Percentiles rank a stretch among this genome's conserved stretches.
phyloP scores from a whole-genome alignment of 2,113 vertebrate species.

The Laterallus jamaicensis region DNA sequence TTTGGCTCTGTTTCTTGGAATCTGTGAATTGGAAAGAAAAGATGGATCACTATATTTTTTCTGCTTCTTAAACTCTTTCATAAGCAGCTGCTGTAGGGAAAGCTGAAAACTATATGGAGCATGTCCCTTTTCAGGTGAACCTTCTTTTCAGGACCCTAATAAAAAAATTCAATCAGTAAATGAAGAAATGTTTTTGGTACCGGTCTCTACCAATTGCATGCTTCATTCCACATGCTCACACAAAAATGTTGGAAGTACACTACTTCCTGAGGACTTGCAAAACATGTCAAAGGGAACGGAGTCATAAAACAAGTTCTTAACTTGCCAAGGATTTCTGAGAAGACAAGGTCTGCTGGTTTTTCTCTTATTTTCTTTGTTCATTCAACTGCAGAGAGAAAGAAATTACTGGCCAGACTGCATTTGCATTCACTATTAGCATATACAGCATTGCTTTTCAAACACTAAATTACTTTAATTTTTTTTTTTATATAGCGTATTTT shows the following conservation, averaged over 20 bases:
- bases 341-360: background rate
- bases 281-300: background rate
- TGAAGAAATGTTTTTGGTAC: background rate
- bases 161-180: background rate
- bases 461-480: background rate
- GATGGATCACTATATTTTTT: background rate
- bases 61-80: background rate
- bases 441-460: background rate
- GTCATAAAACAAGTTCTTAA: background rate
- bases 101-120: background rate
- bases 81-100: background rate
- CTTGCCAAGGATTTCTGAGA: background rate
- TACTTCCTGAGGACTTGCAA: background rate
- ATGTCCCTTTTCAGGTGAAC: background rate
- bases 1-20: background rate
- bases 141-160: background rate
- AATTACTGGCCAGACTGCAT: background rate
- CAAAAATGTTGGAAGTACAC: background rate
- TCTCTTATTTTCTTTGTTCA: background rate
- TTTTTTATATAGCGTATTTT: background rate
- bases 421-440: background rate
- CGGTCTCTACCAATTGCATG: background rate
- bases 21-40: background rate
- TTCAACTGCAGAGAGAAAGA: background rate
- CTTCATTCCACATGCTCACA: background rate